Conservation (phyloP, 1,140 invertebrate genomes). For the Anastrepha ludens region DNA sequence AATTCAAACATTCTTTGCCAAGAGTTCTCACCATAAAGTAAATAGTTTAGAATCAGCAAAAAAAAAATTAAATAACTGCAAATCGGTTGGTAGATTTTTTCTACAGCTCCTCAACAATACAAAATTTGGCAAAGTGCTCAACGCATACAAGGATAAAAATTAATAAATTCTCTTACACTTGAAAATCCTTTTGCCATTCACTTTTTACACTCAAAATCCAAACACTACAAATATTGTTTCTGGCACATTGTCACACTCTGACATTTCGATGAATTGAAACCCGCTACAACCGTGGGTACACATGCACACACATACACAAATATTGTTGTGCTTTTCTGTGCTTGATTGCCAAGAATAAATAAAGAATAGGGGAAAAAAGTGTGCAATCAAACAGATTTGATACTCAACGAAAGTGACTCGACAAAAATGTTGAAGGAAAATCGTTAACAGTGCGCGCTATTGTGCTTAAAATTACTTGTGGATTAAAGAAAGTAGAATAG, state of each 20-base stretch:
- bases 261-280: neutral
- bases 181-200: neutral
- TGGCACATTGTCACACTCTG: neutral
- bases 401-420: neutral
- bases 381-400: neutral
- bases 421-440: neutral
- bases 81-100: neutral
- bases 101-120: neutral
- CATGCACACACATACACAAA: too few relatives aligned
- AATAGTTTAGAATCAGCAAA: too few relatives aligned
- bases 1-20: too few relatives aligned
- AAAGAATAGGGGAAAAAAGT: neutral
- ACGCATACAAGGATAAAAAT: neutral
- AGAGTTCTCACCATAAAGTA: too few relatives aligned
- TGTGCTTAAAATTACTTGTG: neutral
- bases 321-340: too few relatives aligned
- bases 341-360: neutral
- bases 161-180: neutral
- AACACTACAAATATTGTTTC: neutral
- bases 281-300: neutral
- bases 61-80: too few relatives aligned
- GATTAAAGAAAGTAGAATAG: neutral
- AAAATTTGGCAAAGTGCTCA: neutral
- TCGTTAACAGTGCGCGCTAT: neutral
- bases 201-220: neutral